Evolutionary conservation across 1,140 invertebrate species (phyloP).

Genomic region (Tribolium madens): DNA sequence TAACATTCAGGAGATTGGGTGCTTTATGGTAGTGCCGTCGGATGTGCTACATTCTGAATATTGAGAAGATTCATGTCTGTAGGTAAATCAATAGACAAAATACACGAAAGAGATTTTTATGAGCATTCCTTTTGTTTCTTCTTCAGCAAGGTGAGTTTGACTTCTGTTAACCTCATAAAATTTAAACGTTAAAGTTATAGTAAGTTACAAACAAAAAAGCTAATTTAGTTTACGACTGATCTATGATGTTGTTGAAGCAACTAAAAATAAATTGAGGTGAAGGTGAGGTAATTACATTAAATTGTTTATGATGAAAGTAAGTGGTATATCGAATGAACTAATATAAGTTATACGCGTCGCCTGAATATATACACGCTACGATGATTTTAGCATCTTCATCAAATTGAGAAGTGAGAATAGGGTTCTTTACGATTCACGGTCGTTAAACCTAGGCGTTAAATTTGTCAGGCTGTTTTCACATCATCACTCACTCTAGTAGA

Average conservation of each 20-base stretch:
- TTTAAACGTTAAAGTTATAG: slow-evolving; percentile 9
- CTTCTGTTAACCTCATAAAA: not conserved
- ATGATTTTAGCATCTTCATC: slow-evolving; percentile 16
- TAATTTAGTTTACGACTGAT: slow-evolving; percentile 47
- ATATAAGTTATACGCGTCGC: slow-evolving; percentile 49
- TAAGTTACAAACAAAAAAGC: slow-evolving; percentile 40
- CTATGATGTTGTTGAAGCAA: slow-evolving; percentile 46
- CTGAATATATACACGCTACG: slow-evolving; percentile 37
- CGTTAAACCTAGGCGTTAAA: not conserved
- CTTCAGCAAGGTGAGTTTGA: too few relatives aligned
- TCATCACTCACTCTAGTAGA: too few relatives aligned
- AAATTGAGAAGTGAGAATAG: slow-evolving; percentile 9
- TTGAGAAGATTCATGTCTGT: too few relatives aligned
- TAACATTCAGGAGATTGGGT: too few relatives aligned
- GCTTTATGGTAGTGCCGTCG: too few relatives aligned
- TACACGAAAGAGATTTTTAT: too few relatives aligned
- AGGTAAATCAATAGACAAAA: too few relatives aligned
- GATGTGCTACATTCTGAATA: too few relatives aligned
- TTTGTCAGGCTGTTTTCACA: too few relatives aligned
- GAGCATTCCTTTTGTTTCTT: too few relatives aligned
- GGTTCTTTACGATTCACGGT: slow-evolving; percentile 9
- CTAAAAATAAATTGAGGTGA: slow-evolving; percentile 54
- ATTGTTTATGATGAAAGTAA: slow-evolving; percentile 52
- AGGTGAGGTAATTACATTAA: slow-evolving; percentile 53
- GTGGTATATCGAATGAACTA: slow-evolving; percentile 50